Evolutionary conservation across 1,140 invertebrate genomes (phyloP), one percentile per base, ranked within the genome.

Genomic region (Halyomorpha halys): DNA sequence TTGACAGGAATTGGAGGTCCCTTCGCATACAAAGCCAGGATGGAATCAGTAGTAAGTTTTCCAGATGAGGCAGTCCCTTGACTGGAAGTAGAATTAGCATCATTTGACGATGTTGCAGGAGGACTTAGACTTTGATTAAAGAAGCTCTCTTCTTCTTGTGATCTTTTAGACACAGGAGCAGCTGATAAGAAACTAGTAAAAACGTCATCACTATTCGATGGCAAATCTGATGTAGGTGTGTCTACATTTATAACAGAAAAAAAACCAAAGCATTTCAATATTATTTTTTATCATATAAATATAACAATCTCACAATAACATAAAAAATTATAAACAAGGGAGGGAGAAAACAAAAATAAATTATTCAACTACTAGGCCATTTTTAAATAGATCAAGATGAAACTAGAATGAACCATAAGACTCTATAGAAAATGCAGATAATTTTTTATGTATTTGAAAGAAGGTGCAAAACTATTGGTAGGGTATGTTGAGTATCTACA

Each of bases 11-110:
- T 49, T 19, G 19, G 16, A 49, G 47, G 81, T 15, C 79, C 78
- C 70, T 82, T 87, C 67, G 85, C 87, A 75, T 94, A 97, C 39
- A 96, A 74, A 6, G 92, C 91, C 73, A 97, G 77, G 76, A 97
- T 96, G 73, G 91, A 95, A 71, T 95, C 91, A 76, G 93, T 96
- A 25, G 90, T 93, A 74, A 95, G 78, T 64, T 83, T 84, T 67
- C 85, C 87, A 69, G 87, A 85, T 39, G 34, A 13, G 68, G 86
- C 84, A 69, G 84, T 79, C 34, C 64, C 34, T 44, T 82, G 83
- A 0, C 86, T 83, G 3, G 81, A 78, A 19, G 86, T 80, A 19
- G 9, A 4, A 19, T 18, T 19, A 21, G n/a, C n/a, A 19, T 21
- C 11, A 11, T 21, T 49, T 4, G n/a, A 19, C n/a, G n/a, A 18